Evolutionary conservation across 2,797 vertebrate genomes (phyloP).

Genomic region (Pantherophis vulpinus): DNA sequence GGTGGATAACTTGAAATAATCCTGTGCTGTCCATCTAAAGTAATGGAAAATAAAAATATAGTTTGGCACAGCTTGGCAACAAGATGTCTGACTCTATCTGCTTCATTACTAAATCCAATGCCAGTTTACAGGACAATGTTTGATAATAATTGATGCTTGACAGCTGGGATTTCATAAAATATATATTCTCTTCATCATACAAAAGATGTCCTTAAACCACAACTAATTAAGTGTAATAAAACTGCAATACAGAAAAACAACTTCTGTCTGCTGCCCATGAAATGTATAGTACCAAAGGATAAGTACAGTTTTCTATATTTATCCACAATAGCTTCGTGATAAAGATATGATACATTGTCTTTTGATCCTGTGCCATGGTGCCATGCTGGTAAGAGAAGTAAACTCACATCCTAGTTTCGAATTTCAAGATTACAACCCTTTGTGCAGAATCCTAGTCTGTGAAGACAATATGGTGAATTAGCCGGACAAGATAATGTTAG

Average conservation of each 20-base stretch:
- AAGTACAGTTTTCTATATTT: neutral
- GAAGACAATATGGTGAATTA: neutral
- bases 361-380: neutral
- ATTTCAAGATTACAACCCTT: neutral
- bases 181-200: neutral
- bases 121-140: neutral
- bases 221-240: neutral
- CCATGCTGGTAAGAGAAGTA: neutral
- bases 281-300: neutral
- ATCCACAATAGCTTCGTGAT: neutral
- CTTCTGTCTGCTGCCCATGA: neutral
- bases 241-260: neutral
- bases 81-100: neutral
- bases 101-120: neutral
- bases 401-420: neutral
- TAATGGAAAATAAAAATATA: neutral
- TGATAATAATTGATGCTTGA: neutral
- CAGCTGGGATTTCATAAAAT: neutral
- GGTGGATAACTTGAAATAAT: constrained; percentile 33
- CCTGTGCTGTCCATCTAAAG: constrained; percentile 26
- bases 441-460: neutral
- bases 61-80: neutral
- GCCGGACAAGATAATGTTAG: neutral
- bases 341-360: neutral
- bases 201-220: neutral